Percentiles rank a stretch among this genome's conserved stretches.
phyloP scores from a whole-genome alignment of 2,113 vertebrate species.

The Chaetorhynchus papuensis region DNA sequence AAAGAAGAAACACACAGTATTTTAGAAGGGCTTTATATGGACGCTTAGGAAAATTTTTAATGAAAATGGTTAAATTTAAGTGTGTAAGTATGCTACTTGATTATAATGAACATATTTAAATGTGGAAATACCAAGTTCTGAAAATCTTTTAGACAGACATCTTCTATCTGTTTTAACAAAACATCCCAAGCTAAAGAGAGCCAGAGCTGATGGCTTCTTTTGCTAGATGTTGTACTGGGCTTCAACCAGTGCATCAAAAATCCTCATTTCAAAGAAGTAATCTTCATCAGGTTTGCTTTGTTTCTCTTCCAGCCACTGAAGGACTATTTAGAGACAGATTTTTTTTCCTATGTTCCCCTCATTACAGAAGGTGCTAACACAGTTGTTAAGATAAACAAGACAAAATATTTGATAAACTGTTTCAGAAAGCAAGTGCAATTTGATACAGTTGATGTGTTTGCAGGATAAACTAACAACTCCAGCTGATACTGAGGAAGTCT shows the following conservation, averaged over 20 bases:
- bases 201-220: background rate
- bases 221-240: background rate
- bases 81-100: background rate
- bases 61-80: background rate
- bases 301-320: background rate
- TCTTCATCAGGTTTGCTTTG: background rate
- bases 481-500: background rate
- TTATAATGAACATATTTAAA: background rate
- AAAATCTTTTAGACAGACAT: background rate
- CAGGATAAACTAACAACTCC: background rate
- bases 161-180: background rate
- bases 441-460: background rate
- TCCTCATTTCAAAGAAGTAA: background rate
- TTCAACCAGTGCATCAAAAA: background rate
- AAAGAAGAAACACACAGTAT: background rate
- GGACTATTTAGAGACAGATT: background rate
- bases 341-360: background rate
- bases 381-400: background rate
- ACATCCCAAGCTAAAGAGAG: background rate
- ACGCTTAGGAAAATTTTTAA: background rate
- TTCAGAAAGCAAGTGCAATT: background rate
- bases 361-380: background rate
- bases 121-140: background rate
- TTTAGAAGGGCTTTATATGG: background rate
- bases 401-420: background rate